Evolutionary conservation across 2,797 vertebrate species (phyloP), one percentile per base, ranked within the genome.

Genomic region (Huso huso): DNA sequence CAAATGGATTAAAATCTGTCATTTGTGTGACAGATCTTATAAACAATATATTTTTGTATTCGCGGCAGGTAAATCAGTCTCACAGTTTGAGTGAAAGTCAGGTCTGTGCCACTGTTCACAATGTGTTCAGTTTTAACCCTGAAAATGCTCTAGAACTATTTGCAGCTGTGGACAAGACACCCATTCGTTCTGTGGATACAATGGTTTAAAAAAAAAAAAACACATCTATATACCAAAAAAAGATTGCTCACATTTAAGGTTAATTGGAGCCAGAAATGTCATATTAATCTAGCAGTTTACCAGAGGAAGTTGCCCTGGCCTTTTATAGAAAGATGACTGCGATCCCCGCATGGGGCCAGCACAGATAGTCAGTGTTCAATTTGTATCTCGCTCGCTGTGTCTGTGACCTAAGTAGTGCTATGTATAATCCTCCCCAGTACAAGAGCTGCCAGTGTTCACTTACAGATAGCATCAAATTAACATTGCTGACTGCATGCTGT

Each of bases 221-320:
- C 37, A 37, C 37, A 37, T 37, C 37, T 37, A 37, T 37, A 37
- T 37, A 74, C 71, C 73, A 82, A 85, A 9, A 0, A 82, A 87
- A 90, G 84, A 89, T 85, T 89, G 84, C 81, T 82, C 85, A 85
- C 88, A 93, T 88, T 86, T 89, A 89, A 91, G 88, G 90, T 93
- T 91, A 93, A 93, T 93, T 91, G 90, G 85, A 91, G 89, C 81
- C 87, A 92, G 88, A 89, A 91, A 91, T 93, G 88, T 91, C 89
- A 90, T 88, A 90, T 90, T 83, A 86, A 89, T 87, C 87, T 84
- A 86, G 86, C 84, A 86, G 85, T 89, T 92, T 87, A 88, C 87
- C 68, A 81, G 72, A 84, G 87, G 88, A 94, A 89, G 90, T 87
- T 83, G 83, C 80, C 83, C 83, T 85, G 87, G 88, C 86, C 88